Conservation (phyloP, 1,140 invertebrate species). For the Rhopalosiphum maidis region DNA sequence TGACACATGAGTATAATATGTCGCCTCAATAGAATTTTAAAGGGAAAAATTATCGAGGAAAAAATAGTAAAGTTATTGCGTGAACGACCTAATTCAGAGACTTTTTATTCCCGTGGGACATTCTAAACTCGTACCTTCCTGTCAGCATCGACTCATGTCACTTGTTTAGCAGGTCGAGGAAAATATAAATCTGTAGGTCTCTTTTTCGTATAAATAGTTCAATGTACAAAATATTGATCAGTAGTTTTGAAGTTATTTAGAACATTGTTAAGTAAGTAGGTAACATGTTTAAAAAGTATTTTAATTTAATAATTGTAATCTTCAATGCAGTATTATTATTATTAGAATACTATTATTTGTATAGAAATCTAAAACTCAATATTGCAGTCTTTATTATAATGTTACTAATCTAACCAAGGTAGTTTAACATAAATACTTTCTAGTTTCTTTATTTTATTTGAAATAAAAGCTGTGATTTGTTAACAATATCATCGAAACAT, state of each 20-base stretch:
- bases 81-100: slow-evolving; percentile 49
- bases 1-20: background rate
- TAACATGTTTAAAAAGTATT: background rate
- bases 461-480: background rate
- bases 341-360: background rate
- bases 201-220: slow-evolving; percentile 10
- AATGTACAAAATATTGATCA: background rate
- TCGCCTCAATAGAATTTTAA: slow-evolving; percentile 6
- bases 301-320: background rate
- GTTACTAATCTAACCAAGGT: background rate
- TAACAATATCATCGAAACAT: background rate
- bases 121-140: slow-evolving; percentile 55
- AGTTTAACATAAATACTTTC: background rate
- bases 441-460: background rate
- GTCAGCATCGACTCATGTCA: slow-evolving; percentile 43
- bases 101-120: slow-evolving; percentile 56
- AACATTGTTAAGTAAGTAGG: background rate
- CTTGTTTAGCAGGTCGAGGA: slow-evolving; percentile 35
- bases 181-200: slow-evolving; percentile 29
- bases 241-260: background rate
- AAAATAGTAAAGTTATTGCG: slow-evolving; percentile 47
- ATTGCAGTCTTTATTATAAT: background rate
- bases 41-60: slow-evolving; percentile 36
- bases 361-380: background rate
- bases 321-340: background rate